phyloP scores from a whole-genome alignment of 2,888 invertebrate genomes.

The Monopis laevigella region DNA sequence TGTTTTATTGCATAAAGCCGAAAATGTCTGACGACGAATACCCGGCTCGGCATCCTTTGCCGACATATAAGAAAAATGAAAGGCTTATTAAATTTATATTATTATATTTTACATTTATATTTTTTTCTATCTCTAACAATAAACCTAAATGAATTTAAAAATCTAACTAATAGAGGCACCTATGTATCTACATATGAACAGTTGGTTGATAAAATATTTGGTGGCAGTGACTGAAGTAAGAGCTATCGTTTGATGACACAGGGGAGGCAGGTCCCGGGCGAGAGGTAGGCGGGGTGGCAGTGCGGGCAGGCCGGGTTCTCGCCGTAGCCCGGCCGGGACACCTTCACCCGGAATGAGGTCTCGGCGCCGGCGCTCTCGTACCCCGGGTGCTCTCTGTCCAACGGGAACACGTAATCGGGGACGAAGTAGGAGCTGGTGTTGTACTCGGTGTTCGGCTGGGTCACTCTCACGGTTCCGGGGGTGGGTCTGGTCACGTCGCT shows the following conservation, averaged over 20 bases:
- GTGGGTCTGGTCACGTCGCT: conserved; percentile 40
- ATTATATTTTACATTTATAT: no score
- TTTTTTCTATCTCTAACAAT: no score
- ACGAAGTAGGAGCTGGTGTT: conserved; percentile 69
- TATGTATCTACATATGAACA: no score
- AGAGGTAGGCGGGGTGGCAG: conserved; percentile 71
- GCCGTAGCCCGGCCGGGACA: conserved; percentile 60
- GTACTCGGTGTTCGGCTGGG: conserved; percentile 51
- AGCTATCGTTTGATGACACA: conserved; percentile 66
- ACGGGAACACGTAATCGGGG: conserved; percentile 69
- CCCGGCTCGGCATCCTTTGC: no score
- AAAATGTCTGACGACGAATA: no score
- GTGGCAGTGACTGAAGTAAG: no score
- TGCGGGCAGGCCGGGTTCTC: conserved; percentile 71
- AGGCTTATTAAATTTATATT: no score
- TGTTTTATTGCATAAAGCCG: no score
- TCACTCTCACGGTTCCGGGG: conserved; percentile 28
- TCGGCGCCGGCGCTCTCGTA: conserved; percentile 63
- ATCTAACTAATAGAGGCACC: no score
- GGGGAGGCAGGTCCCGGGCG: conserved; percentile 71
- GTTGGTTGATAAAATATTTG: no score
- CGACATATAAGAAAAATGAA: no score
- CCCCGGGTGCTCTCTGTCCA: conserved; percentile 69
- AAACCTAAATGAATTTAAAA: no score
- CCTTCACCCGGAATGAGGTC: conserved; percentile 69